Evolutionary conservation across 2,888 invertebrate genomes (phyloP), one percentile per base, ranked within the genome.

Genomic region (Rotaria sp.): DNA sequence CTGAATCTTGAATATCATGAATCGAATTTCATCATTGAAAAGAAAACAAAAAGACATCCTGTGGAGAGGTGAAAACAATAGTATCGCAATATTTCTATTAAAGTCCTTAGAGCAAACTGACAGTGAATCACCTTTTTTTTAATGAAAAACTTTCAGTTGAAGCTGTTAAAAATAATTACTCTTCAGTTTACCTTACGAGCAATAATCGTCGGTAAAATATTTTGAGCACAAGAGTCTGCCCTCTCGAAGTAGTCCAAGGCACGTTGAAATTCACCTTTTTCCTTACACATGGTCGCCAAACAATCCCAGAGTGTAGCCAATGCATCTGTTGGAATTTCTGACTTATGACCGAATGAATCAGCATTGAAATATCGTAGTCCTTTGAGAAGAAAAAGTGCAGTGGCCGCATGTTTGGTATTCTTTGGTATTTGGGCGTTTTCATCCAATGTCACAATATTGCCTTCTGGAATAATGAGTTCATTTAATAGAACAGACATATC

Each of bases 241-340:
- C n/a, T n/a, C n/a, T n/a, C n/a, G n/a, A n/a, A n/a, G n/a, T n/a
- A n/a, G n/a, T n/a, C n/a, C n/a, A n/a, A n/a, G n/a, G n/a, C n/a
- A n/a, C 18, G 67, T 35, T 67, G 67, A 67, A 67, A 67, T n/a
- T 67, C 67, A 30, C 67, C n/a, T 67, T 35, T 67, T 30, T 67
- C 67, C 18, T 67, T 67, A 13, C 35, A 67, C 67, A 67, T 67
- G 35, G n/a, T 67, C 18, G 67, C 67, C 35, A 67, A 67, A 67
- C 67, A 67, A 67, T 67, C 67, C 67, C 67, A 67, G 35, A 67
- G 67, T 67, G 67, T 35, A 67, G 67, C 67, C 8, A 67, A 35
- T 13, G n/a, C 21, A 67, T 67, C 67, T 1, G 13, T 67, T 1
- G 67, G 18, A 67, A 67, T 67, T 18, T 7, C n/a, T n/a, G 67